Evolutionary conservation across 2,113 vertebrate species (phyloP).

Genomic region (Coregonus clupeaformis): DNA sequence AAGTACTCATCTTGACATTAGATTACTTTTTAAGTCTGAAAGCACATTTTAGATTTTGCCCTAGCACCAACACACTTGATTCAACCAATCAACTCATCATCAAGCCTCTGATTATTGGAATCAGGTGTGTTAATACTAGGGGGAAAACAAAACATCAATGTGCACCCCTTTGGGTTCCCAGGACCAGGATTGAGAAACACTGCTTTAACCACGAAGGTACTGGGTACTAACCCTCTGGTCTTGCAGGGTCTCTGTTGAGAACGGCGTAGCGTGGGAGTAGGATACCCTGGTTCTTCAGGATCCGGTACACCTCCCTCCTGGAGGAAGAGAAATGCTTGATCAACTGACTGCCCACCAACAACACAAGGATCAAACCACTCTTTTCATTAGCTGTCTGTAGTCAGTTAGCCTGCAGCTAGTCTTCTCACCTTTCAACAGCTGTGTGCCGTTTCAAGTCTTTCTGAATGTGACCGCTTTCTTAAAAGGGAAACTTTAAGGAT

Average conservation of each 20-base stretch:
- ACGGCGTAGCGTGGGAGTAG: constrained; percentile 87
- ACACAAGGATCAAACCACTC: not conserved
- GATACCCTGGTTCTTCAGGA: constrained; percentile 87
- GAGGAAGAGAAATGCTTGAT: constrained; percentile 22
- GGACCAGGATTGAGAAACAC: too few species aligned
- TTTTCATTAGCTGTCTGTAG: not conserved
- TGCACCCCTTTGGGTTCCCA: too few species aligned
- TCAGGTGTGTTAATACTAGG: too few species aligned
- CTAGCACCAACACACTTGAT: too few species aligned
- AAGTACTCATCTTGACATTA: too few species aligned
- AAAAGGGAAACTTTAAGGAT: too few species aligned
- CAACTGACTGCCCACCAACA: not conserved
- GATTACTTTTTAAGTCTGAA: too few species aligned
- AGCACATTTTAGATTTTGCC: too few species aligned
- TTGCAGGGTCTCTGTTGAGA: constrained; percentile 86
- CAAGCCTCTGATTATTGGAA: too few species aligned
- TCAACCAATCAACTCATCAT: too few species aligned
- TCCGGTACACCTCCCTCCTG: constrained; percentile 87
- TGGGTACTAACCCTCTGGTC: constrained; percentile 79
- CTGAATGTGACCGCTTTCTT: too few species aligned
- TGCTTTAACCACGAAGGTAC: not conserved
- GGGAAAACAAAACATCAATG: too few species aligned
- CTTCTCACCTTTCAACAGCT: not conserved
- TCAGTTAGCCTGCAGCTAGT: not conserved
- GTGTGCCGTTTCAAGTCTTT: not conserved